Percentiles rank a stretch among this genome's conserved stretches.
Evolutionary conservation across 1,140 invertebrate genomes (phyloP).

Genomic region (Cryptotermes secundus): DNA sequence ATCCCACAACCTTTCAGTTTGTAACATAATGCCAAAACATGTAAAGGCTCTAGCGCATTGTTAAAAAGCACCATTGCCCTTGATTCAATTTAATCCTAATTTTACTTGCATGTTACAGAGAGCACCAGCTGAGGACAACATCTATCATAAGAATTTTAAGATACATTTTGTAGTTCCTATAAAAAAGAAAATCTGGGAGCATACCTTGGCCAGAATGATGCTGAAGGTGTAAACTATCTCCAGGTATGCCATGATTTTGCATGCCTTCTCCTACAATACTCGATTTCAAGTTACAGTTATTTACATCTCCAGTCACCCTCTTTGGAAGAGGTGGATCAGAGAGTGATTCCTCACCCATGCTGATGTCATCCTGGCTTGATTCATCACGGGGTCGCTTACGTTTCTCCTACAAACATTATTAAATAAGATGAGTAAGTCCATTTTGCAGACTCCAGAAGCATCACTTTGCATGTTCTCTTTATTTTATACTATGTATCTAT

Average conservation of each 20-base stretch:
- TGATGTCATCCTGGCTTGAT: slow-evolving; percentile 51
- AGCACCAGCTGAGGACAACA: too few relatives aligned
- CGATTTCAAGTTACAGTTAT: background rate
- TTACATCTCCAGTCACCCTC: background rate
- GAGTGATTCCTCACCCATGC: slow-evolving; percentile 39
- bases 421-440: background rate
- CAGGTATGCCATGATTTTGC: background rate
- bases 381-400: slow-evolving; percentile 60
- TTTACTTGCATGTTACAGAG: too few relatives aligned
- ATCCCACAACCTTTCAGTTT: too few relatives aligned
- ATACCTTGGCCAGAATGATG: slow-evolving; percentile 24
- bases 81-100: too few relatives aligned
- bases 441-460: background rate
- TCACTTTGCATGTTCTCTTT: background rate
- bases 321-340: slow-evolving; percentile 38
- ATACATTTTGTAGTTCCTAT: too few relatives aligned
- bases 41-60: too few relatives aligned
- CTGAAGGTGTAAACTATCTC: background rate
- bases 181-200: background rate
- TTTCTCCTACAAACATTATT: slow-evolving; percentile 43
- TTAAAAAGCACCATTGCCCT: too few relatives aligned
- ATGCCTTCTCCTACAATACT: background rate
- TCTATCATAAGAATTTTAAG: too few relatives aligned
- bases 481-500: background rate
- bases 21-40: too few relatives aligned